A percentile compares a stretch with the other conserved stretches of the same genome.
Conservation (phyloP, 1,140 invertebrate species). For the Argopecten irradians region DNA sequence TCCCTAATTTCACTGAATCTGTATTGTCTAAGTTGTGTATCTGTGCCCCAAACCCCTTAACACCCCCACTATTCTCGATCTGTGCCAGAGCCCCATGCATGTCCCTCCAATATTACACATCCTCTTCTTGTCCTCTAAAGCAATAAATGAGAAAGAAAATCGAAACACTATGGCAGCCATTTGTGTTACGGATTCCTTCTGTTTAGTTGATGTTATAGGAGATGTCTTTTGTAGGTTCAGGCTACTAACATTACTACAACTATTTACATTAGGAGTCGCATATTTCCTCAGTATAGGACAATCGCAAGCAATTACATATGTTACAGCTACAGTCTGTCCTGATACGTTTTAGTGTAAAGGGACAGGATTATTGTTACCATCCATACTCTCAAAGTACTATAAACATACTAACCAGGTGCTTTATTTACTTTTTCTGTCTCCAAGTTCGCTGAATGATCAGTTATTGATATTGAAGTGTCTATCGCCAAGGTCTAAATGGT, state of each 20-base stretch:
- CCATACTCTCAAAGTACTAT: conserved; percentile 7
- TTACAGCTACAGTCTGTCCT: neutral
- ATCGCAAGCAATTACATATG: neutral
- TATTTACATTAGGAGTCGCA: conserved; percentile 1
- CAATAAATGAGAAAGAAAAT: neutral
- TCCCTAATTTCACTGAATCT: no score
- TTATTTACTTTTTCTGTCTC: no score
- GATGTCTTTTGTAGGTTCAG: neutral
- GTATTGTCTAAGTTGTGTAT: no score
- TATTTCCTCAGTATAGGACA: conserved; percentile 3
- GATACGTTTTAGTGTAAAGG: neutral
- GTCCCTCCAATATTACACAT: no score
- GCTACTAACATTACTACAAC: neutral
- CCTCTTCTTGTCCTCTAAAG: neutral
- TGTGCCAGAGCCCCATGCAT: no score
- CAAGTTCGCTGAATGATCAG: no score
- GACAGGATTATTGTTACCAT: neutral
- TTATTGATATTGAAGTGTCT: no score
- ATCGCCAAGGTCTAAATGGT: no score
- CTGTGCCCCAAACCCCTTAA: no score
- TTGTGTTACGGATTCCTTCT: neutral
- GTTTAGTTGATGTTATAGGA: neutral
- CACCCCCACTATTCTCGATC: no score
- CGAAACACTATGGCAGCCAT: neutral
- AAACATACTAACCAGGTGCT: no score